phyloP scores from a whole-genome alignment of 2,797 vertebrate genomes.

The Myioborus miniatus region DNA sequence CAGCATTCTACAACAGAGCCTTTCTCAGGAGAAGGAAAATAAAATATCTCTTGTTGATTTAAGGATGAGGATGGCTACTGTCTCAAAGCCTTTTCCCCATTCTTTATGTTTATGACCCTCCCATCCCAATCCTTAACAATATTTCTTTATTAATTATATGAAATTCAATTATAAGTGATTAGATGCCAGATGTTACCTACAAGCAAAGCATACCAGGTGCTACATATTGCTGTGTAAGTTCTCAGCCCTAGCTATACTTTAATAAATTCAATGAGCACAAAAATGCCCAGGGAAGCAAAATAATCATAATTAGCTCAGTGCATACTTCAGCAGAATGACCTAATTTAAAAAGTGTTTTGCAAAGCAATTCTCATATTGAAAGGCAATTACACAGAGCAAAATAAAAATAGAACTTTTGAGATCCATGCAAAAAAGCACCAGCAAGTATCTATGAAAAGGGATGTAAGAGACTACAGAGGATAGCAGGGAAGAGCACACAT shows the following conservation, averaged over 20 bases:
- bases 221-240: neutral
- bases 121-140: neutral
- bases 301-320: neutral
- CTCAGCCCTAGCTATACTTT: neutral
- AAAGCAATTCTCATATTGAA: conserved; percentile 5
- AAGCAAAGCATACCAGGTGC: conserved; percentile 18
- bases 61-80: neutral
- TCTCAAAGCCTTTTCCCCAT: neutral
- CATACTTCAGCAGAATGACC: neutral
- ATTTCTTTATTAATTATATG: neutral
- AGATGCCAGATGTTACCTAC: neutral
- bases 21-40: neutral
- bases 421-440: neutral
- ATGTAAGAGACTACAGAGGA: neutral
- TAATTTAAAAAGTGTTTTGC: conserved; percentile 23
- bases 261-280: neutral
- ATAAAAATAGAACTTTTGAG: neutral
- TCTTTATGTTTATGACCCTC: neutral
- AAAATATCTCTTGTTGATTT: neutral
- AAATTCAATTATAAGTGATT: neutral
- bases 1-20: neutral
- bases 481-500: neutral
- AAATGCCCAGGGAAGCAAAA: conserved; percentile 51
- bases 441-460: neutral
- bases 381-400: neutral